phyloP scores from a whole-genome alignment of 1,140 invertebrate genomes.

The Atta texana region DNA sequence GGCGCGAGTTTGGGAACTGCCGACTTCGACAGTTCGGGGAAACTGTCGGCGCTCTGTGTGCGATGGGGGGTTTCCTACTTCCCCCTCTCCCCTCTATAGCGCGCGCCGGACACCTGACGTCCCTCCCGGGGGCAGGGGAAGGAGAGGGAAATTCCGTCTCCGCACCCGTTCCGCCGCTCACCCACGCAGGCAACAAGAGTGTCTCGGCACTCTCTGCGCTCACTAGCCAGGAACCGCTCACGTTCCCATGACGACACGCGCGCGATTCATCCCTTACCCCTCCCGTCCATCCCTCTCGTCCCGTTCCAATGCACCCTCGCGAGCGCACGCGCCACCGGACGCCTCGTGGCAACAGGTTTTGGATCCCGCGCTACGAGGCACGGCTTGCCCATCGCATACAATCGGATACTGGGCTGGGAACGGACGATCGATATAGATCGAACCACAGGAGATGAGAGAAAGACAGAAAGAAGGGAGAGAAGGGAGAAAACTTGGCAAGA shows the following conservation, averaged over 20 bases:
- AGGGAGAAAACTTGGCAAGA: background rate
- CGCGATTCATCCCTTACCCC: conserved; percentile 58
- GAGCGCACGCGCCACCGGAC: conserved; percentile 74
- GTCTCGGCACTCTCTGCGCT: conserved; percentile 40
- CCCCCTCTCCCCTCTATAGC: conserved; percentile 65
- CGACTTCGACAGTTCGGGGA: conserved; percentile 77
- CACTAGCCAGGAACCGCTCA: conserved; percentile 69
- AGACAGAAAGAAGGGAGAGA: background rate
- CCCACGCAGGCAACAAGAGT: conserved; percentile 47
- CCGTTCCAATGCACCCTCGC: conserved; percentile 46
- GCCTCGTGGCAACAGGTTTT: conserved; percentile 79
- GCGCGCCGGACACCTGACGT: conserved; percentile 76
- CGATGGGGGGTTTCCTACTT: conserved; percentile 80
- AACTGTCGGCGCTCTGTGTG: conserved; percentile 78
- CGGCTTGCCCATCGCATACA: background rate
- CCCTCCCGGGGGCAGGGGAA: conserved; percentile 65
- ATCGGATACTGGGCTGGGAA: conserved; percentile 1
- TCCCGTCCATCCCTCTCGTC: background rate
- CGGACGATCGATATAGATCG: conserved; percentile 59
- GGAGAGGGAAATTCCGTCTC: conserved; percentile 40
- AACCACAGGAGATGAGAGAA: background rate
- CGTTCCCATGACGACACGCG: conserved; percentile 81
- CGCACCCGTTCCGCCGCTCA: conserved; percentile 44
- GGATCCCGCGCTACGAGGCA: conserved; percentile 56
- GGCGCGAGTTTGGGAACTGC: conserved; percentile 68